Percentiles rank a stretch among this genome's conserved stretches.
These are phyloP conservation scores for Euphydryas editha DNA, from an alignment of 2,888 invertebrate species.

Conservation along the genomic window DNA sequence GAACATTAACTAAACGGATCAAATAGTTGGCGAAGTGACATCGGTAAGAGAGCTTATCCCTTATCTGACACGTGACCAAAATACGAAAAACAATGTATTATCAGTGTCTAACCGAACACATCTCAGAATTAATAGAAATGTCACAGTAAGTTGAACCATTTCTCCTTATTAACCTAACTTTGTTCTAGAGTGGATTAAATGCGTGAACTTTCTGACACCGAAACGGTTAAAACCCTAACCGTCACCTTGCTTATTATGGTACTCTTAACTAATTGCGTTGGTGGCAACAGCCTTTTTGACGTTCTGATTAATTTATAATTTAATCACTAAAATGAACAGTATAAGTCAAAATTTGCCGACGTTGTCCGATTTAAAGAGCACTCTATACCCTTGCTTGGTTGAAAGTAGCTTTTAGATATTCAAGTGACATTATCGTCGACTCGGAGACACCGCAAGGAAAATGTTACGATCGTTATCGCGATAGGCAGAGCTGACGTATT, in stretches of 20 bases:
- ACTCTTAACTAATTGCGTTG: background rate
- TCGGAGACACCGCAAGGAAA: conserved; percentile 31
- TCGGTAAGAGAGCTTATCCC: conserved; percentile 14
- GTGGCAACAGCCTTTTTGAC: background rate
- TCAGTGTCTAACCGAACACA: background rate
- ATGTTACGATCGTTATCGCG: conserved; percentile 38
- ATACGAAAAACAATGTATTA: background rate
- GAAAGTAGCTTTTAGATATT: conserved; percentile 14
- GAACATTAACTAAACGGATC: background rate
- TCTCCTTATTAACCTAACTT: background rate
- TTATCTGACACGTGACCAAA: conserved; percentile 45
- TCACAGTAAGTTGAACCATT: conserved; percentile 1
- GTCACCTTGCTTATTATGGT: too few species aligned
- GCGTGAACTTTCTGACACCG: background rate
- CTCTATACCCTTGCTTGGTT: conserved; percentile 18
- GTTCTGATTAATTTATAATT: background rate
- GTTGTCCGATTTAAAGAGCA: conserved; percentile 1
- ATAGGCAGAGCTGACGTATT: conserved; percentile 35
- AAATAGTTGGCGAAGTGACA: conserved; percentile 27
- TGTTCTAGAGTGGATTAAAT: background rate
- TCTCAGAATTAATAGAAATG: conserved; percentile 1
- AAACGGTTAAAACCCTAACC: too few species aligned
- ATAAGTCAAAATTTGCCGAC: background rate
- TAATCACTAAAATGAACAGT: background rate
- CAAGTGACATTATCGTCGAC: conserved; percentile 38